Percentiles rank a stretch among this genome's conserved stretches.
Conservation (phyloP, 2,797 vertebrate genomes). For the Poecilia wingei region DNA sequence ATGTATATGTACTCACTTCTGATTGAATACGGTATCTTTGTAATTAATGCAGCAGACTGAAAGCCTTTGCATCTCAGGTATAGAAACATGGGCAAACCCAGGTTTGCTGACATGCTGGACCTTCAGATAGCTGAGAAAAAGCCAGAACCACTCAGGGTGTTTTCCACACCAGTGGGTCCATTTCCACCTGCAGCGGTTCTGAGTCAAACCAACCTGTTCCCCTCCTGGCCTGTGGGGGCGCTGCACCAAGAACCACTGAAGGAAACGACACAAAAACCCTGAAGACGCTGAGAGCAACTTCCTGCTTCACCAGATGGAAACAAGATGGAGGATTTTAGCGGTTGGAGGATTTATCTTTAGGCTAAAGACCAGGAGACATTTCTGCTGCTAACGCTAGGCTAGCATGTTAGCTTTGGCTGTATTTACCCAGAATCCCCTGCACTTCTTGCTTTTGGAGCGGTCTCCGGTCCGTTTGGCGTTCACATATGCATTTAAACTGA, state of each 20-base stretch:
- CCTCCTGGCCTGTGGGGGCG: too few species aligned
- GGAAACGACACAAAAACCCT: too few species aligned
- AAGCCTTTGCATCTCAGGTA: neutral
- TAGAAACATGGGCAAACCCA: neutral
- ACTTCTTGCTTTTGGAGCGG: neutral
- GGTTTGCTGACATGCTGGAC: neutral
- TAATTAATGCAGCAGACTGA: neutral
- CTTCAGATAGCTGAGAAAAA: neutral
- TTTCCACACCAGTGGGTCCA: too few species aligned
- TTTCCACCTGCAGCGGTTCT: too few species aligned
- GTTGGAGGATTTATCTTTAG: too few species aligned
- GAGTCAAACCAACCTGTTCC: too few species aligned
- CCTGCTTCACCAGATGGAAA: neutral
- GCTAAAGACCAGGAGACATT: neutral
- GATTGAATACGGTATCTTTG: neutral
- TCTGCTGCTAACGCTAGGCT: neutral
- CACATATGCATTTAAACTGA: neutral
- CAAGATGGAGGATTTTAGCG: neutral
- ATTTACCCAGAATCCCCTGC: neutral
- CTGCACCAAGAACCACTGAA: too few species aligned
- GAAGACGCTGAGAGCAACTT: too few species aligned
- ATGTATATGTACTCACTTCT: neutral
- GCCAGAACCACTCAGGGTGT: too few species aligned
- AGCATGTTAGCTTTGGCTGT: neutral
- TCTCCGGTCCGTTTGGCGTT: neutral